These are phyloP conservation scores for Apteryx owenii DNA, from an alignment of 2,113 vertebrate species.

Conservation along the genomic window DNA sequence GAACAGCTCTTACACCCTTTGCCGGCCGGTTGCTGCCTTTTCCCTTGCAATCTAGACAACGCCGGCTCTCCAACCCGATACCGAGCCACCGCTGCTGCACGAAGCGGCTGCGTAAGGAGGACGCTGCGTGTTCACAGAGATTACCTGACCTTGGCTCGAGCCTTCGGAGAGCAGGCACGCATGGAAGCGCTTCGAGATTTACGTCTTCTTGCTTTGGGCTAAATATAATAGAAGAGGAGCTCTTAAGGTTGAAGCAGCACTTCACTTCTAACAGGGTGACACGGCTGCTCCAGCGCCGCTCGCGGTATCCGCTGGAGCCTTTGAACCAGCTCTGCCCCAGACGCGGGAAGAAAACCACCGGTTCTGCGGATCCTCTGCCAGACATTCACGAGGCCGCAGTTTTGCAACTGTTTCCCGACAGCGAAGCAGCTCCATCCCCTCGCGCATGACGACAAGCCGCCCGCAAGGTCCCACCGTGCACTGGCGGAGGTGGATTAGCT, in stretches of 20 bases:
- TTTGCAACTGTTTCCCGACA: rapidly evolving
- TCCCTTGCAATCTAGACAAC: too few species aligned
- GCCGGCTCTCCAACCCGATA: too few species aligned
- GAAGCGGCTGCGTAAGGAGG: neutral
- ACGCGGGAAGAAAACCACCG: neutral
- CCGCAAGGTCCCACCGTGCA: neutral
- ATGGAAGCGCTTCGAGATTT: neutral
- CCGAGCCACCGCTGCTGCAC: too few species aligned
- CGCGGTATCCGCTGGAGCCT: rapidly evolving
- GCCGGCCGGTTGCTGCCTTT: too few species aligned
- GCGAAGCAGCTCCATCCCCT: neutral
- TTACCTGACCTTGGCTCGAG: neutral
- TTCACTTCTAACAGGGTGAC: rapidly evolving
- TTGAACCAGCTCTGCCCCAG: neutral
- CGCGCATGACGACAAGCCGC: rapidly evolving
- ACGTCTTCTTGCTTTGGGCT: neutral
- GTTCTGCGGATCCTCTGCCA: neutral
- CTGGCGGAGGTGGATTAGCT: neutral
- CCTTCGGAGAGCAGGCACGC: neutral
- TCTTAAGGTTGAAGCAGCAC: neutral
- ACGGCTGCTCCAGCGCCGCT: neutral
- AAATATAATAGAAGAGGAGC: neutral
- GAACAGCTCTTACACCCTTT: too few species aligned
- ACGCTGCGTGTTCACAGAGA: neutral
- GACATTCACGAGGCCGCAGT: rapidly evolving